phyloP scores from a whole-genome alignment of 2,888 invertebrate genomes.

The Acrocyrtus sp. region DNA sequence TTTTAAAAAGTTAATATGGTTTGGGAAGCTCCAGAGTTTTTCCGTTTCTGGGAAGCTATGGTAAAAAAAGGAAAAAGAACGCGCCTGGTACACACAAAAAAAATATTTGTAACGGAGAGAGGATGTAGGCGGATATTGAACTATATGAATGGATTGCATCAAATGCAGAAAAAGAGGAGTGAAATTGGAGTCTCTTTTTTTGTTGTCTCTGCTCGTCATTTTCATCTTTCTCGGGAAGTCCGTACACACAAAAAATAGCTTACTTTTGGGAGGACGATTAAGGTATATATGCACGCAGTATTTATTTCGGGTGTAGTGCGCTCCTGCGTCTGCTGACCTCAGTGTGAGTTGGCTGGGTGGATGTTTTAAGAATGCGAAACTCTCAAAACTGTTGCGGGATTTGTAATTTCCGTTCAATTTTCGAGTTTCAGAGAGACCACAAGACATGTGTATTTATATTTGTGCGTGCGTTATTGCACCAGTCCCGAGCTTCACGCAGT shows the following conservation, averaged over 20 bases:
- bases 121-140: conserved; percentile 53
- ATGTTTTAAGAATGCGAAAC: too few relatives aligned
- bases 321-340: neutral
- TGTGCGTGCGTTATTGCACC: neutral
- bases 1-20: too few relatives aligned
- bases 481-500: too few relatives aligned
- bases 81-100: too few relatives aligned
- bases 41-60: too few relatives aligned
- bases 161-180: neutral
- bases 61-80: too few relatives aligned
- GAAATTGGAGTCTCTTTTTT: conserved; percentile 16
- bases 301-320: too few relatives aligned
- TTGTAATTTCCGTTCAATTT: neutral
- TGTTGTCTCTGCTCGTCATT: neutral
- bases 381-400: neutral
- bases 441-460: neutral
- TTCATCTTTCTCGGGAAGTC: neutral
- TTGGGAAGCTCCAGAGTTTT: too few relatives aligned
- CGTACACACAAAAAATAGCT: too few relatives aligned
- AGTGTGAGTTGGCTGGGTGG: too few relatives aligned
- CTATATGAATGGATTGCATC: neutral
- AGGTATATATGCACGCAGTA: too few relatives aligned
- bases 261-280: too few relatives aligned
- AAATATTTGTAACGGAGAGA: conserved; percentile 8
- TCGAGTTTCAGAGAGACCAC: neutral